Percentiles rank a stretch among this genome's conserved stretches.
Evolutionary conservation across 2,888 invertebrate genomes (phyloP).

Genomic region (Lithosia quadra): DNA sequence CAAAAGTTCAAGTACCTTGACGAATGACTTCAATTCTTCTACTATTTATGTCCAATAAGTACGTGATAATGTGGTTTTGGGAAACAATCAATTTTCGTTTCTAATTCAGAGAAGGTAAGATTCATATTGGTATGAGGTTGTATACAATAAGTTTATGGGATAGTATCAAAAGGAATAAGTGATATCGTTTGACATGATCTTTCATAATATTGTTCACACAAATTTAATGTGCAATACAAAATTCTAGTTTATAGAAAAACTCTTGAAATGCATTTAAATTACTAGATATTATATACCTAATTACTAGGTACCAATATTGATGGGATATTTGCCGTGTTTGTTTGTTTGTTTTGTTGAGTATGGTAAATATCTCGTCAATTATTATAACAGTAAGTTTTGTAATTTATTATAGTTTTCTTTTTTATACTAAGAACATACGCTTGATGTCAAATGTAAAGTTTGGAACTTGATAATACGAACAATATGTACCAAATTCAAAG

Average conservation of each 20-base stretch:
- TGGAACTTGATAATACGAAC: too few relatives aligned
- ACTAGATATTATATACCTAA: too few relatives aligned
- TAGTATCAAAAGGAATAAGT: slow-evolving; percentile 70
- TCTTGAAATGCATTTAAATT: not conserved
- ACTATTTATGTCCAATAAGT: slow-evolving; percentile 54
- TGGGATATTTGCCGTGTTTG: too few relatives aligned
- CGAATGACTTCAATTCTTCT: slow-evolving; percentile 73
- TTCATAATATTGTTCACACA: slow-evolving; percentile 72
- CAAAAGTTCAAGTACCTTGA: slow-evolving; percentile 72
- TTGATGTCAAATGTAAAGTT: too few relatives aligned
- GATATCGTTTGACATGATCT: slow-evolving; percentile 80
- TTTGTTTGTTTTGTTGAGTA: too few relatives aligned
- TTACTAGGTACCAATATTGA: too few relatives aligned
- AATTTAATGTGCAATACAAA: slow-evolving; percentile 60
- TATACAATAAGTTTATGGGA: slow-evolving; percentile 51
- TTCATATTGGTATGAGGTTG: slow-evolving; percentile 8
- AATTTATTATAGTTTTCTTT: too few relatives aligned
- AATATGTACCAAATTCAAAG: too few relatives aligned
- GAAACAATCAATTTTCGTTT: not conserved
- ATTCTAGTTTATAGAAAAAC: not conserved
- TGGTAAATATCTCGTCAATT: too few relatives aligned
- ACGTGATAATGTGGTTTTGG: not conserved
- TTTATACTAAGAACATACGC: too few relatives aligned
- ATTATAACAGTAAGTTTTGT: too few relatives aligned
- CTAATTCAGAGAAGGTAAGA: not conserved